Evolutionary conservation across 2,797 vertebrate genomes (phyloP), one percentile per base, ranked within the genome.

Genomic region (Pangasius mekongensis): DNA sequence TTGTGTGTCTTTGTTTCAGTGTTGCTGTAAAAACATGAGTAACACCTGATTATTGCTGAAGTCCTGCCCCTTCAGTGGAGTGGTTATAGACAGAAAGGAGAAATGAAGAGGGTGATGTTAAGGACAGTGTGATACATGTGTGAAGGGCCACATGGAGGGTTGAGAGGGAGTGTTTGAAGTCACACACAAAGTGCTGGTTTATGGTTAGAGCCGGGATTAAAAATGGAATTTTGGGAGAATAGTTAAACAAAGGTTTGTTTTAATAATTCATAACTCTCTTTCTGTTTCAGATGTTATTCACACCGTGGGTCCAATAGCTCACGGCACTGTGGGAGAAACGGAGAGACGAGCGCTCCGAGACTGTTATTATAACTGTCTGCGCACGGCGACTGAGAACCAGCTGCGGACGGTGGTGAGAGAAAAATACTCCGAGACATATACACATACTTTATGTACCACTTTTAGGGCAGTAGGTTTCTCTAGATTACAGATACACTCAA

Each of bases 281-380:
- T 78, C n/a, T 86, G 30, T 77, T 73, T 54, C 94, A 98, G 98
- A 96, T 87, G 96, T 98, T 91, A 97, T 98, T 93, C 98, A 98
- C 94, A 97, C 97, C 0, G 97, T 98, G 93, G 97, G 97, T 43
- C 97, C 98, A 11, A 95, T 98, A 18, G 96, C 86, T 66, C 93
- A 94, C 60, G 96, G 95, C n/a, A 87, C 94, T 39, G 97, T 97
- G 16, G 94, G 94, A 30, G 93, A 95, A 71, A 89, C 73, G 77
- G 95, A 98, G 91, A 94, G 91, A 73, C 91, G 90, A 0, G 95
- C 96, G 11, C 95, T 98, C 89, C 94, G 93, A 91, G 95, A 93
- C 71, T 98, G 97, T 94, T 98, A 98, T 94, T 93, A 84, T 89
- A 97, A 95, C 94, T 97, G 97, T 93, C 95, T 98, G 84, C 89